A percentile compares a stretch with the other conserved stretches of the same genome.
Conservation (phyloP, 2,113 vertebrate genomes). For the Eolophus roseicapilla region DNA sequence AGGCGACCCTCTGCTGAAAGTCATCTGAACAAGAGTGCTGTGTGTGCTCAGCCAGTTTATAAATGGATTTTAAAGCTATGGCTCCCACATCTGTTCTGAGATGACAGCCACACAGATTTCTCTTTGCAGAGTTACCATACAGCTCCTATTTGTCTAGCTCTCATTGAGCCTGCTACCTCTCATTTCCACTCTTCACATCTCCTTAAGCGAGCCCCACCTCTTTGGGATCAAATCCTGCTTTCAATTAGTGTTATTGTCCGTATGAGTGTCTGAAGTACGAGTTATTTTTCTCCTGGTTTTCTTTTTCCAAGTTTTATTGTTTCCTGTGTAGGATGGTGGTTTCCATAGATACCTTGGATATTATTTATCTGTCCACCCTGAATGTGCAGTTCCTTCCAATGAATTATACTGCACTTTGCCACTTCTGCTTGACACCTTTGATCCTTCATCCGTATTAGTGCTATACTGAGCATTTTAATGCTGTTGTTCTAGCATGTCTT, state of each 20-base stretch:
- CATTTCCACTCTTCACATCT: not conserved
- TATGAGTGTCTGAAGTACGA: not conserved
- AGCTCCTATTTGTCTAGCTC: not conserved
- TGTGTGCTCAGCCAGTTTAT: not conserved
- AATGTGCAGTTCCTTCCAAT: not conserved
- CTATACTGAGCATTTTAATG: not conserved
- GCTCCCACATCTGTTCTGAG: not conserved
- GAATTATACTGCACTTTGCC: not conserved
- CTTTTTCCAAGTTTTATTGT: conserved; percentile 18
- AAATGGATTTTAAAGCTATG: not conserved
- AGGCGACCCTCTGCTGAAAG: not conserved
- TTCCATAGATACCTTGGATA: conserved; percentile 28
- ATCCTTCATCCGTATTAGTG: not conserved
- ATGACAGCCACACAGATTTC: not conserved
- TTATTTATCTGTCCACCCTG: not conserved
- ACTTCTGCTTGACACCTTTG: not conserved
- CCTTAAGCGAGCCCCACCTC: not conserved
- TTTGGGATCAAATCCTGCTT: not conserved
- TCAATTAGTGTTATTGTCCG: not conserved
- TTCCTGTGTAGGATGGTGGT: conserved; percentile 11
- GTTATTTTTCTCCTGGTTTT: not conserved
- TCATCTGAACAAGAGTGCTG: not conserved
- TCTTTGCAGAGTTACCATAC: not conserved
- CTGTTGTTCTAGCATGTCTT: not conserved
- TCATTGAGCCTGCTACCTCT: not conserved